Percentiles rank a stretch among this genome's conserved stretches.
Conservation (phyloP, 2,797 vertebrate genomes). For the Gila robusta region DNA sequence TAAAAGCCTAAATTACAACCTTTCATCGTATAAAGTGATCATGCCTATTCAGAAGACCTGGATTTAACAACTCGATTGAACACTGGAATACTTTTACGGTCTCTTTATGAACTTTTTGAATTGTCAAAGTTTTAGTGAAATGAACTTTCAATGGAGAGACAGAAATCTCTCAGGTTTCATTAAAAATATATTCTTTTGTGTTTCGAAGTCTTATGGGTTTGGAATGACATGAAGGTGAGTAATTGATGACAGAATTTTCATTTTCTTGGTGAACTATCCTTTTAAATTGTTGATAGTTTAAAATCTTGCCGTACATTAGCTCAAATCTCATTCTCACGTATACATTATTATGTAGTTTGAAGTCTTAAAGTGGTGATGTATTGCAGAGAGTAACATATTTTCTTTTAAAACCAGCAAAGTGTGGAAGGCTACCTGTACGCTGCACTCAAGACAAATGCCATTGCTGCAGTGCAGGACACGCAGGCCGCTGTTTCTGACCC, state of each 20-base stretch:
- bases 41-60: not conserved
- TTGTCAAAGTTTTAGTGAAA: not conserved
- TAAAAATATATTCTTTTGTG: not conserved
- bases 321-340: not conserved
- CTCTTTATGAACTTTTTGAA: not conserved
- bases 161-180: not conserved
- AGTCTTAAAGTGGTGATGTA: not conserved
- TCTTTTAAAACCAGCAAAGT: constrained; percentile 76
- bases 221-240: not conserved
- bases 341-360: not conserved
- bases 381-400: not conserved
- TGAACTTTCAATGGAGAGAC: not conserved
- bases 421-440: constrained; percentile 85
- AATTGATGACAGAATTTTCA: not conserved
- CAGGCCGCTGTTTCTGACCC: constrained; percentile 67
- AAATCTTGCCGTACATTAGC: not conserved
- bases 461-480: constrained; percentile 73
- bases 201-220: not conserved
- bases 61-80: not conserved
- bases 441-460: constrained; percentile 82
- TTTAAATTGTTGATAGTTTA: not conserved
- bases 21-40: not conserved
- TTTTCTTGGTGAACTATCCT: not conserved
- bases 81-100: not conserved
- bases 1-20: not conserved